Evolutionary conservation across 2,888 invertebrate species (phyloP).

Genomic region (Pseudeuparius sepicola): DNA sequence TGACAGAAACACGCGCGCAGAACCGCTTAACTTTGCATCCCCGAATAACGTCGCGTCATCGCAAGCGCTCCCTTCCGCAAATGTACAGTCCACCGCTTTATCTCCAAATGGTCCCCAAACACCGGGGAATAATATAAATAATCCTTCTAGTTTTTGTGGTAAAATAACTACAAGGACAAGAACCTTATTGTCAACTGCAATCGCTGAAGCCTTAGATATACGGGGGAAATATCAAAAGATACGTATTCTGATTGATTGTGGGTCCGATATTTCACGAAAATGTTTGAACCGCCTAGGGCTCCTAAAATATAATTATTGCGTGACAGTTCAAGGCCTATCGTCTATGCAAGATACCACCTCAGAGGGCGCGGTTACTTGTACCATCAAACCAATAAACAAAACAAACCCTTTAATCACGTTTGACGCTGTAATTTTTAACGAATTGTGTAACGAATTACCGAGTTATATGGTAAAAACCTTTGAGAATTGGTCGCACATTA

Average conservation of each 20-base stretch:
- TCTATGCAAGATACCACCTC: background rate
- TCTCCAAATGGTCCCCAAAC: too few species aligned
- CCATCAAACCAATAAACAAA: constrained; percentile 3
- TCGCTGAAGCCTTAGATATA: constrained; percentile 2
- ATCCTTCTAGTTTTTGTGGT: too few species aligned
- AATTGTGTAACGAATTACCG: too few species aligned
- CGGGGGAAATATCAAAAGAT: constrained; percentile 1
- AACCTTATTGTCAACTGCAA: constrained; percentile 4
- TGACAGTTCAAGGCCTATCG: constrained; percentile 1
- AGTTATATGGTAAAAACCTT: too few species aligned
- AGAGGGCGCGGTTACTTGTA: constrained; percentile 2
- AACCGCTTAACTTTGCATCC: too few species aligned
- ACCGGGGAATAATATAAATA: too few species aligned
- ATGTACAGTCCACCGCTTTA: too few species aligned
- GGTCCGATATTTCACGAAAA: background rate
- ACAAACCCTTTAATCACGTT: background rate
- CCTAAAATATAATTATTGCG: background rate
- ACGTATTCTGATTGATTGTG: constrained; percentile 5
- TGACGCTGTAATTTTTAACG: too few species aligned
- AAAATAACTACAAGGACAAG: constrained; percentile 4
- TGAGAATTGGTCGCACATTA: too few species aligned
- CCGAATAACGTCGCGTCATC: too few species aligned
- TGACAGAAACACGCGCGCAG: too few species aligned
- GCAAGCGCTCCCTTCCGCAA: too few species aligned
- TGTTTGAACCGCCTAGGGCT: constrained; percentile 4